Evolutionary conservation across 2,113 vertebrate genomes (phyloP).

Genomic region (Scolopax mira): DNA sequence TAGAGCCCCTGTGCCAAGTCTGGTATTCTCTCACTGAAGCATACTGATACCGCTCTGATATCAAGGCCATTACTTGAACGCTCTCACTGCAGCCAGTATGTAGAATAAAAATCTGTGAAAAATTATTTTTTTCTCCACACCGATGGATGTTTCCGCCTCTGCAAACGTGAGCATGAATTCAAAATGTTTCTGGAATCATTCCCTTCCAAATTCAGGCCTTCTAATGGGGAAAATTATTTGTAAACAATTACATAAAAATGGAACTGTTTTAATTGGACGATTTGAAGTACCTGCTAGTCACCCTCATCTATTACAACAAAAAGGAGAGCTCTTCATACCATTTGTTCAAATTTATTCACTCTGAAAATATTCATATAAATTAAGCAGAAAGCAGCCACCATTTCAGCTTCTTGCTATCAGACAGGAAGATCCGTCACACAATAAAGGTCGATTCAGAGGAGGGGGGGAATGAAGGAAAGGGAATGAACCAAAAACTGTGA

Average conservation of each 20-base stretch:
- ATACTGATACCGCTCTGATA: fast-evolving
- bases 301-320: not conserved
- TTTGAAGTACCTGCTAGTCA: not conserved
- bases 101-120: not conserved
- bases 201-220: not conserved
- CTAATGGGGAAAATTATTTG: not conserved
- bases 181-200: not conserved
- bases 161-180: not conserved
- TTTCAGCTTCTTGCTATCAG: not conserved
- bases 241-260: not conserved
- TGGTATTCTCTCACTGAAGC: not conserved
- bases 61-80: not conserved
- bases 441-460: not conserved
- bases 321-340: not conserved
- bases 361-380: not conserved
- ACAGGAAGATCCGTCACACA: not conserved
- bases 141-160: not conserved
- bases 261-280: not conserved
- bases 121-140: not conserved
- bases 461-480: not conserved
- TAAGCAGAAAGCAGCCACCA: not conserved
- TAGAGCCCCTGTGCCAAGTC: not conserved
- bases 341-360: not conserved
- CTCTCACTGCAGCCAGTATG: not conserved
- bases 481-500: not conserved